Evolutionary conservation across 2,888 invertebrate genomes (phyloP).

Genomic region (Xestia sexstrigata): DNA sequence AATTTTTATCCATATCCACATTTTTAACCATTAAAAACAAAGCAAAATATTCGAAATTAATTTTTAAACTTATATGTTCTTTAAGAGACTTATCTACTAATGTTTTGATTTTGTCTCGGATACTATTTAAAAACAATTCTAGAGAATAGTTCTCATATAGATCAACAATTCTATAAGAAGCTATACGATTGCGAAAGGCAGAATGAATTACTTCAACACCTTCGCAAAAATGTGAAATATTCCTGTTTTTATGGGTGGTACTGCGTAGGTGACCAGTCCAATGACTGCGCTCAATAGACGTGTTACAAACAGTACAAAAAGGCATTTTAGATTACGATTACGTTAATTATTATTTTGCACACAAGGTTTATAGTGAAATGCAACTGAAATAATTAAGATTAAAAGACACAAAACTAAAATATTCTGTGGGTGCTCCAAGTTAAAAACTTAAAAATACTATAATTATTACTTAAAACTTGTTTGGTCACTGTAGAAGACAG

Average conservation of each 20-base stretch:
- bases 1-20: too few relatives aligned
- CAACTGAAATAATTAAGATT: too few relatives aligned
- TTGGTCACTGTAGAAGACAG: too few relatives aligned
- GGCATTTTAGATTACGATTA: background rate
- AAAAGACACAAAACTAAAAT: too few relatives aligned
- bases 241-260: background rate
- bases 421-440: too few relatives aligned
- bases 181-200: conserved; percentile 1
- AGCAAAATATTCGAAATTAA: background rate
- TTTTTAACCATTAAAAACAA: conserved; percentile 2
- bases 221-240: background rate
- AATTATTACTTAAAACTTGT: too few relatives aligned
- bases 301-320: too few relatives aligned
- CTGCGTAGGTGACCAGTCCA: conserved; percentile 1
- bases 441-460: too few relatives aligned
- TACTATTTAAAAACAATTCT: background rate
- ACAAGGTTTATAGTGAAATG: too few relatives aligned
- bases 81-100: background rate
- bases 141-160: background rate
- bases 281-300: background rate
- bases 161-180: background rate
- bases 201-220: conserved; percentile 1
- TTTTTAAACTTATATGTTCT: background rate
- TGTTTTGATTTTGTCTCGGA: background rate
- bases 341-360: too few relatives aligned